These are phyloP conservation scores for Phataginus tetradactyla DNA, from an alignment of 2,797 vertebrate species.

Conservation along the genomic window DNA sequence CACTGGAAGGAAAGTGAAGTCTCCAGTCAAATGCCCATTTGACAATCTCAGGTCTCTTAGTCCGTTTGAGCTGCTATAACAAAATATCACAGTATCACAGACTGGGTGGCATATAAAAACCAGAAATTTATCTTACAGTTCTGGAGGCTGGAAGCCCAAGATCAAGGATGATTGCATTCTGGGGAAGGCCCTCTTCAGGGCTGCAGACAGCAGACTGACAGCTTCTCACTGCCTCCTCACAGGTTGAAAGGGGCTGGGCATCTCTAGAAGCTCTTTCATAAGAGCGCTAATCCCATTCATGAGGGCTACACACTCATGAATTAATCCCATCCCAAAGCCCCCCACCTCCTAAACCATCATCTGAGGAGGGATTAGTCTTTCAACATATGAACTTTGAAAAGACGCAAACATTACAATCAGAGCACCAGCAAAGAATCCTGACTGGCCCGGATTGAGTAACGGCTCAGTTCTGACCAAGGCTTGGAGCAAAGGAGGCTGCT, in stretches of 20 bases:
- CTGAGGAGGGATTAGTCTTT: neutral
- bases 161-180: neutral
- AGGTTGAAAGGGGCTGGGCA: neutral
- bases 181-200: neutral
- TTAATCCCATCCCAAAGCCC: neutral
- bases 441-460: neutral
- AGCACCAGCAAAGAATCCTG: neutral
- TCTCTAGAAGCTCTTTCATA: neutral
- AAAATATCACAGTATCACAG: neutral
- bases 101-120: neutral
- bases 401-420: neutral
- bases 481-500: neutral
- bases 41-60: neutral
- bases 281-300: neutral
- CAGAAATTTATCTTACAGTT: neutral
- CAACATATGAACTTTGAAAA: neutral
- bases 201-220: neutral
- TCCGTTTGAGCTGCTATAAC: neutral
- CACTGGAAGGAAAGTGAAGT: neutral
- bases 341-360: neutral
- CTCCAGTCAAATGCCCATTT: neutral
- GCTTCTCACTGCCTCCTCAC: neutral
- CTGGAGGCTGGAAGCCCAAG: neutral
- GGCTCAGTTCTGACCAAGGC: neutral
- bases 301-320: neutral